phyloP scores from a whole-genome alignment of 1,140 invertebrate genomes.

The Hormaphis cornu region DNA sequence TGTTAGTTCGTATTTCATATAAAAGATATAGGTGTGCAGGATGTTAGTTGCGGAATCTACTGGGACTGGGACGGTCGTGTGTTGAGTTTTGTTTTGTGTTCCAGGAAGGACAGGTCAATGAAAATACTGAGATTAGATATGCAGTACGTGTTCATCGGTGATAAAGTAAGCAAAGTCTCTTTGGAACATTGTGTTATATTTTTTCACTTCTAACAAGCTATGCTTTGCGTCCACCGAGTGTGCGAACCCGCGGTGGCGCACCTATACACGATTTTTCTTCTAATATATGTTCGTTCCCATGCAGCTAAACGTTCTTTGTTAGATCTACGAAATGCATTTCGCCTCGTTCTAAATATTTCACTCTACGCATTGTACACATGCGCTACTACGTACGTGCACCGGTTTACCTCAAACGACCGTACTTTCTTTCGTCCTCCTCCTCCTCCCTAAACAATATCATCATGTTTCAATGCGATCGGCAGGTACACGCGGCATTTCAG shows the following conservation, averaged over 20 bases:
- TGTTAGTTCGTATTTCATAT: constrained; percentile 19
- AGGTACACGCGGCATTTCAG: too few relatives aligned
- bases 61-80: constrained; percentile 6
- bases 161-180: constrained; percentile 29
- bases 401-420: constrained; percentile 27
- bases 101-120: constrained; percentile 66
- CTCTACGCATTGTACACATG: too few relatives aligned
- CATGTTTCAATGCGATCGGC: too few relatives aligned
- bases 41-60: constrained; percentile 21
- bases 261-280: too few relatives aligned
- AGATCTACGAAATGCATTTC: constrained; percentile 10
- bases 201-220: too few relatives aligned
- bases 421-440: constrained; percentile 24
- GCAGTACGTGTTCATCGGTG: constrained; percentile 44
- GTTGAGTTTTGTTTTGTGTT: constrained; percentile 55
- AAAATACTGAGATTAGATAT: constrained; percentile 58
- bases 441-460: constrained; percentile 26
- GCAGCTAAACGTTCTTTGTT: not conserved
- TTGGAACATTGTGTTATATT: too few relatives aligned
- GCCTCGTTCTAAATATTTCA: too few relatives aligned
- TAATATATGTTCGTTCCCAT: too few relatives aligned
- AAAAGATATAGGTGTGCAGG: not conserved
- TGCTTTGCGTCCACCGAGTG: too few relatives aligned
- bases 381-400: not conserved
- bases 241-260: too few relatives aligned